Evolutionary conservation across 2,797 vertebrate species (phyloP).

Genomic region (Schizopygopsis pylzovi): DNA sequence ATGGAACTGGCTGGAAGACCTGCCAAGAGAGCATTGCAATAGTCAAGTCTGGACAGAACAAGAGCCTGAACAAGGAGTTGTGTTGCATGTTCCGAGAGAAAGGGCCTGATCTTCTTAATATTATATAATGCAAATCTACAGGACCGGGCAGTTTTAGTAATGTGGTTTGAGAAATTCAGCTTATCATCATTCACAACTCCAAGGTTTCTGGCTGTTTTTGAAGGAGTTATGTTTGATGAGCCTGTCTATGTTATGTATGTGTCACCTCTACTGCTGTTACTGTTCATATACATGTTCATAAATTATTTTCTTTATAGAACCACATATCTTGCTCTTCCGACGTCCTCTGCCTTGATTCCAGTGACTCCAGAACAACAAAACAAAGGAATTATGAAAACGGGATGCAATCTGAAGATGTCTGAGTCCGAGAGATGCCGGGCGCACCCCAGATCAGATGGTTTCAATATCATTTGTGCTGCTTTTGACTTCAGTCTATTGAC

Average conservation of each 20-base stretch:
- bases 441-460: neutral
- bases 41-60: too few species aligned
- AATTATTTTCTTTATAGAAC: conserved; percentile 67
- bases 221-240: too few species aligned
- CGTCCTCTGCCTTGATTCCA: conserved; percentile 72
- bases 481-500: neutral
- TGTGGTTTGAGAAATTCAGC: too few species aligned
- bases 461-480: conserved; percentile 8
- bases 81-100: too few species aligned
- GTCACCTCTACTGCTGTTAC: neutral
- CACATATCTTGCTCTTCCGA: conserved; percentile 82
- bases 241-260: neutral
- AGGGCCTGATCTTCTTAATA: too few species aligned
- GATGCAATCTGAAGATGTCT: conserved; percentile 5
- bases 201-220: too few species aligned
- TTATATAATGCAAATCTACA: too few species aligned
- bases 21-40: too few species aligned
- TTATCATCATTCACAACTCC: too few species aligned
- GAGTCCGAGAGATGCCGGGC: neutral
- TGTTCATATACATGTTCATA: neutral
- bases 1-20: too few species aligned
- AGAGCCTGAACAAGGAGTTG: too few species aligned
- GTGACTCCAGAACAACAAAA: neutral
- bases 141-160: too few species aligned
- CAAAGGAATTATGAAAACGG: neutral